phyloP scores from a whole-genome alignment of 2,113 vertebrate genomes.

The Mobula hypostoma region DNA sequence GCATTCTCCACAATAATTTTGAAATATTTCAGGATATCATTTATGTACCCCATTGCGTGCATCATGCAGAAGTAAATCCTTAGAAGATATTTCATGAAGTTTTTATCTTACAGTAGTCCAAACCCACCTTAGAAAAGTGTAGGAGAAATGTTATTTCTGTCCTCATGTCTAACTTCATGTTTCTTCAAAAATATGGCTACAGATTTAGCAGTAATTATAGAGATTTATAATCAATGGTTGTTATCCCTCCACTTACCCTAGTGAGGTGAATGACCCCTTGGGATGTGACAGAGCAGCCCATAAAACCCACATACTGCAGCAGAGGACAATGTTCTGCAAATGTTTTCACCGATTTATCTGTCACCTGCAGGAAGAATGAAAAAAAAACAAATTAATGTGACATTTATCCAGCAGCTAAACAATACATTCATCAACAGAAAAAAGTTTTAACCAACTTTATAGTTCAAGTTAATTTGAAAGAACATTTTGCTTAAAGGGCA shows the following conservation, averaged over 20 bases:
- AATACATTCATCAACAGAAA: no score
- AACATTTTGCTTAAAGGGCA: not conserved
- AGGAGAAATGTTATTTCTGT: not conserved
- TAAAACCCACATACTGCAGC: conserved; percentile 93
- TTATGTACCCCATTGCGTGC: not conserved
- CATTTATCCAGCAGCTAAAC: not conserved
- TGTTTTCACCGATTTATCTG: conserved; percentile 83
- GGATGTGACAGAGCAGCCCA: conserved; percentile 96
- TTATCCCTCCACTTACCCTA: conserved; percentile 64
- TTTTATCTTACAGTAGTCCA: not conserved
- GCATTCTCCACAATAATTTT: not conserved
- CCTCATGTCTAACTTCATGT: not conserved
- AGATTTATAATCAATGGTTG: not conserved
- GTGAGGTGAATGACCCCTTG: conserved; percentile 96
- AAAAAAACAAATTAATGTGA: conserved; percentile 4
- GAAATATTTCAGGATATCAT: not conserved
- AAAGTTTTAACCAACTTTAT: not conserved
- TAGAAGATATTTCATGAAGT: not conserved
- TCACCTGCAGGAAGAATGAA: conserved; percentile 62
- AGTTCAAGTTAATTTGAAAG: not conserved
- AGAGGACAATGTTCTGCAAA: conserved; percentile 92
- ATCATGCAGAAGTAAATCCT: not conserved
- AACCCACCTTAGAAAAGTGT: not conserved
- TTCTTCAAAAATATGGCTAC: not conserved
- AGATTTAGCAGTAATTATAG: conserved; percentile 32